phyloP scores from a whole-genome alignment of 2,888 invertebrate genomes.

The Copidosoma aretas region DNA sequence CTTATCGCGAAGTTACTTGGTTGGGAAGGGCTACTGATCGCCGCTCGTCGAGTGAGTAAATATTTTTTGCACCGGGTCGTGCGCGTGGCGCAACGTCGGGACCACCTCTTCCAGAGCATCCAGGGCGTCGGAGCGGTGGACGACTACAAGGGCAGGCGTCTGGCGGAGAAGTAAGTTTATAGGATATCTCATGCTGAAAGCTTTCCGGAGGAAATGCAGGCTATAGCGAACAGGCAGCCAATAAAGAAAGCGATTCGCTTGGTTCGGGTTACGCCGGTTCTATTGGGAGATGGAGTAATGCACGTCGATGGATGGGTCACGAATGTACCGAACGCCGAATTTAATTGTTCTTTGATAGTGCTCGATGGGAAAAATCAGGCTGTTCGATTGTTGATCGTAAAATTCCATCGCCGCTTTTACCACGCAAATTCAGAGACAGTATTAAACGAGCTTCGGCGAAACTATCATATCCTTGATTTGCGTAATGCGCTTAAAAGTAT shows the following conservation, averaged over 20 bases:
- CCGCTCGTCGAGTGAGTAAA: background rate
- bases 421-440: slow-evolving; percentile 13
- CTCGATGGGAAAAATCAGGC: slow-evolving; percentile 21
- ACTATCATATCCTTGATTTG: no score
- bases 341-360: slow-evolving; percentile 18
- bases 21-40: background rate
- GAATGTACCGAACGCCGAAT: background rate
- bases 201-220: slow-evolving; percentile 12
- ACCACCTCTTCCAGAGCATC: no score
- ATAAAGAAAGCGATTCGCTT: slow-evolving; percentile 8
- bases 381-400: slow-evolving; percentile 7
- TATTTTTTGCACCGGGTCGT: background rate
- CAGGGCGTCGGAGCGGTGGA: background rate
- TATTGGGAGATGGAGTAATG: slow-evolving; percentile 23
- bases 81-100: no score
- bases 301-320: slow-evolving; percentile 14
- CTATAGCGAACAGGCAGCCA: background rate
- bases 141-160: background rate
- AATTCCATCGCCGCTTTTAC: slow-evolving; percentile 19
- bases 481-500: no score
- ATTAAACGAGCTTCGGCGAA: no score
- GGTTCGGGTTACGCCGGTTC: slow-evolving; percentile 7
- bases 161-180: background rate
- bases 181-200: slow-evolving; percentile 15
- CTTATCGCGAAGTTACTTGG: background rate